Evolutionary conservation across 2,888 invertebrate genomes (phyloP).

Genomic region (Terebella lapidaria): DNA sequence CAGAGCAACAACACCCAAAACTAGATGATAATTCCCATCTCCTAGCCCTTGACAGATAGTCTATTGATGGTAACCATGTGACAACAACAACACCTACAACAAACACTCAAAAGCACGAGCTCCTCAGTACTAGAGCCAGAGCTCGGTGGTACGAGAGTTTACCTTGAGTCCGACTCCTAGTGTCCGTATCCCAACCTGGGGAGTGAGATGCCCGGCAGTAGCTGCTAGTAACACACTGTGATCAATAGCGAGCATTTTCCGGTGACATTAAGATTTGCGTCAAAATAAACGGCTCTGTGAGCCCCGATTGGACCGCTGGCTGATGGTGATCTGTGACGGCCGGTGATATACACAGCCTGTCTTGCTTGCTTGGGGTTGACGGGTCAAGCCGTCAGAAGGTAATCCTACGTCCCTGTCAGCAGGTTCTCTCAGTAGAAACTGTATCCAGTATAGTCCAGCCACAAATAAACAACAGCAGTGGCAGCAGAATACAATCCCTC

Average conservation of each 20-base stretch:
- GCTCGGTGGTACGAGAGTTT: too few species aligned
- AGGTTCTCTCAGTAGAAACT: too few species aligned
- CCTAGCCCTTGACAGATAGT: neutral
- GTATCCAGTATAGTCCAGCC: too few species aligned
- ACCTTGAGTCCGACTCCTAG: neutral
- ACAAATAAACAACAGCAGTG: too few species aligned
- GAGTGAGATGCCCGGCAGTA: neutral
- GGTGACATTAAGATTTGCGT: neutral
- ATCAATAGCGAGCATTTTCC: neutral
- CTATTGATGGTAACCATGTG: neutral
- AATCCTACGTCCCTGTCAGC: too few species aligned
- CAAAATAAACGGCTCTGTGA: neutral
- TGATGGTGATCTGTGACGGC: too few species aligned
- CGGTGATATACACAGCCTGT: neutral
- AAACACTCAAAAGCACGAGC: neutral
- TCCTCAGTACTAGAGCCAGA: too few species aligned
- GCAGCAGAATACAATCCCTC: too few species aligned
- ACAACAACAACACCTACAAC: neutral
- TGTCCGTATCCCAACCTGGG: neutral
- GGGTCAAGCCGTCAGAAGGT: neutral
- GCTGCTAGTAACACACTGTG: neutral
- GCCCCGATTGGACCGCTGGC: too few species aligned
- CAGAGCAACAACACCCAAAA: neutral
- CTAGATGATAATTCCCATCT: neutral
- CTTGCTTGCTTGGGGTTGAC: neutral